A percentile compares a stretch with the other conserved stretches of the same genome.
Conservation (phyloP, 2,888 invertebrate genomes). For the Polyommatus iphigenia region DNA sequence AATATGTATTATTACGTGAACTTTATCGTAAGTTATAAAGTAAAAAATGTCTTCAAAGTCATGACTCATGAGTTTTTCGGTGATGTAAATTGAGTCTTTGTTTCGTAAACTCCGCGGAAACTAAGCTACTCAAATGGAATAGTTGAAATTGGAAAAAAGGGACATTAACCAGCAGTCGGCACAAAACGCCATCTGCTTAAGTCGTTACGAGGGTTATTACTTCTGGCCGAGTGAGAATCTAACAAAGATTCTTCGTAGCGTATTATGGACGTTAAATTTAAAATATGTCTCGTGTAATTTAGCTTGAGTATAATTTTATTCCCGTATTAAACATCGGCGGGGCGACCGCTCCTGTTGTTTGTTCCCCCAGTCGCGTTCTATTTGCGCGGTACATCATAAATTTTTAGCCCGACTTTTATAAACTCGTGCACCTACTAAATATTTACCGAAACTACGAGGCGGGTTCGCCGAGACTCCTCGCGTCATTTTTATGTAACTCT, state of each 20-base stretch:
- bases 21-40: neutral
- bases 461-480: neutral
- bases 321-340: slow-evolving; percentile 1
- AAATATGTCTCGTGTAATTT: slow-evolving; percentile 28
- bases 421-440: slow-evolving; percentile 13
- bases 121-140: slow-evolving; percentile 36
- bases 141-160: slow-evolving; percentile 59
- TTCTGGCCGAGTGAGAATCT: slow-evolving; percentile 49
- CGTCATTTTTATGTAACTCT: slow-evolving; percentile 16
- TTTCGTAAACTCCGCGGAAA: neutral
- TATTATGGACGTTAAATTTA: slow-evolving; percentile 26
- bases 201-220: slow-evolving; percentile 67
- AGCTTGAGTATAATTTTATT: slow-evolving; percentile 14
- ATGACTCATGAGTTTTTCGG: neutral
- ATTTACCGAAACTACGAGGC: slow-evolving; percentile 13
- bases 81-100: neutral
- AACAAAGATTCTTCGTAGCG: slow-evolving; percentile 35
- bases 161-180: slow-evolving; percentile 65
- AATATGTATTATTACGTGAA: neutral
- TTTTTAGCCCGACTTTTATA: slow-evolving; percentile 20
- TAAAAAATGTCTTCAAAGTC: neutral
- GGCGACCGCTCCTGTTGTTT: neutral
- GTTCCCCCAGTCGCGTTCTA: neutral
- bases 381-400: slow-evolving; percentile 9
- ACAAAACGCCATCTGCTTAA: slow-evolving; percentile 63